A percentile compares a stretch with the other conserved stretches of the same genome.
Conservation (phyloP, 2,888 invertebrate genomes). For the Polyommatus iphigenia region DNA sequence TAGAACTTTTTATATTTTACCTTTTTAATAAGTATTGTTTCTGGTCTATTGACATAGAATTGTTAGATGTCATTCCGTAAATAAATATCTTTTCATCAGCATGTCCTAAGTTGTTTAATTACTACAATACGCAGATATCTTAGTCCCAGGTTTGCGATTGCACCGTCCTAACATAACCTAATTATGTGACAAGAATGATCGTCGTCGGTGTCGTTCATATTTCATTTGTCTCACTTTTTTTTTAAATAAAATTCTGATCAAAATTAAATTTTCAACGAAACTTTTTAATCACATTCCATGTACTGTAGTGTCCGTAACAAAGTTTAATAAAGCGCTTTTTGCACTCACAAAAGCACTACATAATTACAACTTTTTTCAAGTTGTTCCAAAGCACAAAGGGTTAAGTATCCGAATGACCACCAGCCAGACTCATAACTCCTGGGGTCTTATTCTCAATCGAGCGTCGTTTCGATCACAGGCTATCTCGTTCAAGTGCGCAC, state of each 20-base stretch:
- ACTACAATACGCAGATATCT: too few species aligned
- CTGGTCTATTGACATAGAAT: too few species aligned
- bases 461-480: background rate
- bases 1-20: too few species aligned
- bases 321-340: background rate
- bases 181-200: too few species aligned
- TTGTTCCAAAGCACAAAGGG: background rate
- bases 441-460: background rate
- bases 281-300: background rate
- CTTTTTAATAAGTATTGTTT: too few species aligned
- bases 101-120: too few species aligned
- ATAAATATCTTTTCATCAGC: too few species aligned
- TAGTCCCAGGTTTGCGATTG: too few species aligned
- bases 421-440: background rate
- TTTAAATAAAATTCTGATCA: background rate
- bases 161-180: too few species aligned
- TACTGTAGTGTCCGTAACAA: background rate
- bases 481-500: background rate
- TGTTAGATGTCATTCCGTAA: too few species aligned
- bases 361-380: background rate
- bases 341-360: background rate
- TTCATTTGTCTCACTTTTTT: too few species aligned
- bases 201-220: too few species aligned
- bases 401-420: constrained; percentile 14
- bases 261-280: background rate